Evolutionary conservation across 1,140 invertebrate genomes (phyloP).

Genomic region (Cydia amplana): DNA sequence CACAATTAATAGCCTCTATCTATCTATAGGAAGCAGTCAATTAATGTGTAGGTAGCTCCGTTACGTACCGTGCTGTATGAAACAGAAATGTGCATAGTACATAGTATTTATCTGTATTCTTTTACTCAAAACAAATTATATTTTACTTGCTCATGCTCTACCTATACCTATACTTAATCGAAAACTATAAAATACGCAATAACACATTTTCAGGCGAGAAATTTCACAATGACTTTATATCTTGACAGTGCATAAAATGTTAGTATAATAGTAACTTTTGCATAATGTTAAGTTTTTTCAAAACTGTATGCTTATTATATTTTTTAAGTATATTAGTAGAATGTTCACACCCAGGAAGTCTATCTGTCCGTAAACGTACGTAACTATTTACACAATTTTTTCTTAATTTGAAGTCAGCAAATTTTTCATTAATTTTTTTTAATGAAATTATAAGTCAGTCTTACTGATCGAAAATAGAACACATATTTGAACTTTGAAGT

Average conservation of each 20-base stretch:
- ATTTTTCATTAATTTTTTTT: no score
- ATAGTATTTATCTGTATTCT: neutral
- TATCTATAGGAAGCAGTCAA: no score
- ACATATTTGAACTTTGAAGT: no score
- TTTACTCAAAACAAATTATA: slow-evolving; percentile 6
- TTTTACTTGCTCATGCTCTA: neutral
- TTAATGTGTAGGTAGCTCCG: no score
- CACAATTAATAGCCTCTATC: no score
- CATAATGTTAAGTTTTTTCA: slow-evolving; percentile 35
- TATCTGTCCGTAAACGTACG: slow-evolving; percentile 55
- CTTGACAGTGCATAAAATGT: neutral
- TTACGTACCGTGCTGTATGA: no score
- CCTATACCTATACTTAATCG: neutral
- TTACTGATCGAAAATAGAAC: no score
- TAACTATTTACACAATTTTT: neutral
- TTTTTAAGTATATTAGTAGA: slow-evolving; percentile 39
- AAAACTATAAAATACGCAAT: slow-evolving; percentile 16
- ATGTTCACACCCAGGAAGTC: slow-evolving; percentile 38
- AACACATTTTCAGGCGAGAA: neutral
- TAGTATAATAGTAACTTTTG: neutral
- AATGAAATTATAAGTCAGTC: no score
- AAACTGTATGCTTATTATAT: slow-evolving; percentile 38
- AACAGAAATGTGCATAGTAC: no score
- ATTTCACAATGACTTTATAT: slow-evolving; percentile 7
- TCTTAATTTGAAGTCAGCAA: no score